These are phyloP conservation scores for Echinometra lucunter DNA, from an alignment of 53 echinoderm and acorn worm species.

Conservation along the genomic window DNA sequence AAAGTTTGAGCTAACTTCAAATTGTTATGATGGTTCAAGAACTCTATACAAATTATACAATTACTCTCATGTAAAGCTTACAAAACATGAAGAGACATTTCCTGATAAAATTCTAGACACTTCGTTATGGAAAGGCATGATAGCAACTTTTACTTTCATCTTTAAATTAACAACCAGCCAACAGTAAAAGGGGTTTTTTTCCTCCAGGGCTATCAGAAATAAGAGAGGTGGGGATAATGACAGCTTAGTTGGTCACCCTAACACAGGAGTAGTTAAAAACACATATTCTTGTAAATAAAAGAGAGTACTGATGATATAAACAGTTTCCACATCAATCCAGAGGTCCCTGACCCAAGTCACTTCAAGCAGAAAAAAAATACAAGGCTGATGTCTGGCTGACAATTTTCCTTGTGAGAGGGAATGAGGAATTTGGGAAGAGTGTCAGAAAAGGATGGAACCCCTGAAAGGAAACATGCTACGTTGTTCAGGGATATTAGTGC, in stretches of 20 bases:
- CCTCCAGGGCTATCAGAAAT: background rate
- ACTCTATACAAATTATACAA: too few relatives aligned
- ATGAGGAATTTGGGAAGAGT: background rate
- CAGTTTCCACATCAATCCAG: constrained; percentile 55
- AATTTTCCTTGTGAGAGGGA: background rate
- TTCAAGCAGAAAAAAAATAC: background rate
- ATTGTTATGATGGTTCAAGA: too few relatives aligned
- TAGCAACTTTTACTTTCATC: too few relatives aligned
- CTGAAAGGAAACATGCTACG: background rate
- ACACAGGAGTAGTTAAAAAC: constrained; percentile 49
- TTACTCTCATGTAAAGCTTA: too few relatives aligned
- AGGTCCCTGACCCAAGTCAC: constrained; percentile 53
- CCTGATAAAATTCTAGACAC: too few relatives aligned
- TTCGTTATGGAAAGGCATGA: too few relatives aligned
- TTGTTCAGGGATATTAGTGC: background rate
- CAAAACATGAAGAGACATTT: too few relatives aligned
- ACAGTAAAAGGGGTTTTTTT: background rate
- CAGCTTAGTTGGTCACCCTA: background rate
- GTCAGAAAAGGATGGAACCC: background rate
- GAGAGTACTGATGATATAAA: constrained; percentile 57
- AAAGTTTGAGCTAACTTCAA: too few relatives aligned
- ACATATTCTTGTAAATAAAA: constrained; percentile 51
- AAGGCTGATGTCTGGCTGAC: background rate
- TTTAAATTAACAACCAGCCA: background rate
- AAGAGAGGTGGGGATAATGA: constrained; percentile 10